A percentile compares a stretch with the other conserved stretches of the same genome.
Evolutionary conservation across 2,888 invertebrate genomes (phyloP).

Genomic region (Diarsia mendica): DNA sequence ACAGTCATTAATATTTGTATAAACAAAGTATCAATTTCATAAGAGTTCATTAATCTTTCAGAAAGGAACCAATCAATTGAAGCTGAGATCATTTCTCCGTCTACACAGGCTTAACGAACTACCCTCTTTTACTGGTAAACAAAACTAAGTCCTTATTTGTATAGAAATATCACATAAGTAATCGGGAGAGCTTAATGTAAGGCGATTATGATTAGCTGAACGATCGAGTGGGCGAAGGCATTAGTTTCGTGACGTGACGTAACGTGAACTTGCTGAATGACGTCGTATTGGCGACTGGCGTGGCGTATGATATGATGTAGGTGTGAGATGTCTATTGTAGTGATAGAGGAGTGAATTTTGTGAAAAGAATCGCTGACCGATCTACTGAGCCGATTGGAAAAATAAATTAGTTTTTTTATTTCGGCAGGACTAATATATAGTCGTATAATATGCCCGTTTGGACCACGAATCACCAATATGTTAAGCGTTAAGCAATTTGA

Average conservation of each 20-base stretch:
- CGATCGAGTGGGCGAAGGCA: constrained; percentile 16
- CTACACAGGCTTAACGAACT: not conserved
- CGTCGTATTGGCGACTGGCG: not conserved
- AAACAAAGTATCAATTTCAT: not conserved
- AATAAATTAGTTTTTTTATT: not conserved
- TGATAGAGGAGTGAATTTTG: not conserved
- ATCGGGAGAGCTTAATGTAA: constrained; percentile 38
- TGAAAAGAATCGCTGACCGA: not conserved
- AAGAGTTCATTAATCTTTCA: not conserved
- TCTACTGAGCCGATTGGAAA: not conserved
- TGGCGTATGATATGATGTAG: not conserved
- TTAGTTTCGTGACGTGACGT: not conserved
- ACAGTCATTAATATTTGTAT: too few species aligned
- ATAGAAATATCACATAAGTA: constrained; percentile 19
- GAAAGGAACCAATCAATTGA: not conserved
- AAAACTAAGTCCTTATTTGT: constrained; percentile 19
- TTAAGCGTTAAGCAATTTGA: not conserved
- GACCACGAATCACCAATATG: not conserved
- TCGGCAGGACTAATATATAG: not conserved
- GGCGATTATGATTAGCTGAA: constrained; percentile 37
- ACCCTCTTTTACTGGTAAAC: not conserved
- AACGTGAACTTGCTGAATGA: constrained; percentile 3
- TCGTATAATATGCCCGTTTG: too few species aligned
- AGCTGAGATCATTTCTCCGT: constrained; percentile 2
- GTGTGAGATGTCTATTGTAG: not conserved